Base-by-base conservation (phyloP, 2,888 invertebrate species). In the Megalurothrips usitatus region DNA sequence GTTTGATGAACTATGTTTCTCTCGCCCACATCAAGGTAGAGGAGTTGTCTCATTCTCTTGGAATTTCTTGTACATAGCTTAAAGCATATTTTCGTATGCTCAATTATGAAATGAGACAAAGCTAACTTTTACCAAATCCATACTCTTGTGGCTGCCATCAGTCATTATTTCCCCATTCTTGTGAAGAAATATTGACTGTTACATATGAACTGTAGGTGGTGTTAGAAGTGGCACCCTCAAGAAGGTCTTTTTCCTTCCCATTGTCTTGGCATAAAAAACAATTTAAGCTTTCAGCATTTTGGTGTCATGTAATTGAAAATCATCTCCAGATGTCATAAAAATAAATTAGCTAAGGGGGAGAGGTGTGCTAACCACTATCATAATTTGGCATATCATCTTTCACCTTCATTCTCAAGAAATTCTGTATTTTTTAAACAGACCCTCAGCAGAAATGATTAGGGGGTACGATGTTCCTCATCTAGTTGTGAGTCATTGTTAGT, bases 11-110 rank as follows among this genome's bases (percentile, higher is more conserved):
- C 26, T 1, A 75, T 26, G 23, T 26, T 75, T 75, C 68, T 75
- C 68, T 26, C n/a, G 23, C 68, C 68, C 68, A 26, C 23, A 75
- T 75, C 68, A 75, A 23, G 12, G 68, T 75, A 75, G 68, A 75
- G n/a, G 68, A 26, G 23, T 75, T 26, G 12, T 75, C 23, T 75
- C 23, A 26, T 75, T 12, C 68, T 23, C 58, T 17, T 58, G 58
- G 58, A 58, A 58, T 75, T 26, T 75, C 23, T 75, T 75, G 68
- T 75, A 26, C 68, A 75, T 75, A 75, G 23, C 68, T 26, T 12
- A 75, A 23, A 11, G 68, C 68, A 75, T 75, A 75, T 75, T 75
- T 75, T 75, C 68, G 26, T 75, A 75, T 75, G 68, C 68, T 75
- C 68, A 75, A 75, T 26, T 75, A 26, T 75, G 23, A 26, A 26